Conservation (phyloP, 2,113 vertebrate genomes). For the Paralichthys olivaceus region DNA sequence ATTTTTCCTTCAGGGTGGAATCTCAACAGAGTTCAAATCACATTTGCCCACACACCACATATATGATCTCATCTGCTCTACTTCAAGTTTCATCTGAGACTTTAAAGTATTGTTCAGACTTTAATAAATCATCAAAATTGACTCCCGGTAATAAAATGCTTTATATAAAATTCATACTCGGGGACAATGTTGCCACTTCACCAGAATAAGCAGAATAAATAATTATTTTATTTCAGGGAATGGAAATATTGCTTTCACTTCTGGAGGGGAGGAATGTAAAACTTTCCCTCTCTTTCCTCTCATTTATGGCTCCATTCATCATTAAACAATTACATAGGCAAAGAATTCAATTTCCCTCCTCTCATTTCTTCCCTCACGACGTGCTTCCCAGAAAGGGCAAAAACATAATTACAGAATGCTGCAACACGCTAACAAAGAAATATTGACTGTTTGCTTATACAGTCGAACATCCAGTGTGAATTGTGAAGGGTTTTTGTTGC, state of each 20-base stretch:
- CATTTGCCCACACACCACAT: slow-evolving; percentile 4
- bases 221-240: slow-evolving; percentile 23
- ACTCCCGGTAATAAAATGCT: slow-evolving; percentile 37
- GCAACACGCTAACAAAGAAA: slow-evolving; percentile 71
- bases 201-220: slow-evolving; percentile 28
- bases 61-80: not conserved
- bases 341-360: slow-evolving; percentile 65
- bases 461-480: slow-evolving; percentile 41
- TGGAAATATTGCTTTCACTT: slow-evolving; percentile 47
- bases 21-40: slow-evolving; percentile 18
- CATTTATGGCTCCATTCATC: slow-evolving; percentile 63
- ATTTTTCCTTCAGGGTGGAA: slow-evolving; percentile 8
- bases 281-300: slow-evolving; percentile 55
- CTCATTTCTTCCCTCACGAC: slow-evolving; percentile 58
- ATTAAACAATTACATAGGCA: slow-evolving; percentile 73
- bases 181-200: slow-evolving; percentile 20
- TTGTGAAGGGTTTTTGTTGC: slow-evolving; percentile 20
- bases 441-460: slow-evolving; percentile 57
- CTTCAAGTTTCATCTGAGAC: not conserved
- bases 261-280: slow-evolving; percentile 38
- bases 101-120: not conserved
- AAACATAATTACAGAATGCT: slow-evolving; percentile 72
- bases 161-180: slow-evolving; percentile 30
- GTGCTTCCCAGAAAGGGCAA: slow-evolving; percentile 67
- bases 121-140: slow-evolving; percentile 35